Percentiles rank a stretch among this genome's conserved stretches.
These are phyloP conservation scores for Miichthys miiuy DNA, from an alignment of 2,797 vertebrate species.

Conservation along the genomic window DNA sequence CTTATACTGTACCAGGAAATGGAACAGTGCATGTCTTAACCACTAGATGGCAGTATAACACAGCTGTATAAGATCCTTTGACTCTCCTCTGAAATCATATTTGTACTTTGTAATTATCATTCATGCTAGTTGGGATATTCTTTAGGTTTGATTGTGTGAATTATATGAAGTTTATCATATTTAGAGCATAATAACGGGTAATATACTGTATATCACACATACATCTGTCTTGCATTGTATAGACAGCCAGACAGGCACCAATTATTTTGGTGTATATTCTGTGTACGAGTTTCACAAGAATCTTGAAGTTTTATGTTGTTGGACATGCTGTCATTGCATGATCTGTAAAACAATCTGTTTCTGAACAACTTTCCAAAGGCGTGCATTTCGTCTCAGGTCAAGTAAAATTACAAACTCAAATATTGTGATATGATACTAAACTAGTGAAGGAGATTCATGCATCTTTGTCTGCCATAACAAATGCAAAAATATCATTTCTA, in stretches of 20 bases:
- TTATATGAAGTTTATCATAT: not conserved
- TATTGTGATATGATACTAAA: too few relatives aligned
- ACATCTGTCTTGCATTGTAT: not conserved
- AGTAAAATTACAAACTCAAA: too few relatives aligned
- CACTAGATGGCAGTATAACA: conserved; percentile 65
- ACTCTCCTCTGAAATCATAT: not conserved
- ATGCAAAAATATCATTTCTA: conserved; percentile 2
- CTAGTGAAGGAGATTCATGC: not conserved
- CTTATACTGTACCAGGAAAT: not conserved
- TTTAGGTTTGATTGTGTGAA: not conserved
- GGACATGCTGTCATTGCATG: not conserved
- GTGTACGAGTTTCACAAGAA: not conserved
- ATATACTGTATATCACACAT: not conserved
- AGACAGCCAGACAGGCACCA: too few relatives aligned
- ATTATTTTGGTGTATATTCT: not conserved
- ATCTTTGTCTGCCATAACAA: not conserved
- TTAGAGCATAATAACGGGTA: not conserved
- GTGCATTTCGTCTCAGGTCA: not conserved
- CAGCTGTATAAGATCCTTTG: not conserved
- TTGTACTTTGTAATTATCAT: not conserved
- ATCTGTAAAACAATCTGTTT: not conserved
- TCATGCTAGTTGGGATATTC: too few relatives aligned
- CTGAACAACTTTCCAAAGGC: not conserved
- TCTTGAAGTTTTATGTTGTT: not conserved
- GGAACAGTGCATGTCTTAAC: not conserved